Conservation (phyloP, 2,113 vertebrate species). For the Tragelaphus buxtoni region DNA sequence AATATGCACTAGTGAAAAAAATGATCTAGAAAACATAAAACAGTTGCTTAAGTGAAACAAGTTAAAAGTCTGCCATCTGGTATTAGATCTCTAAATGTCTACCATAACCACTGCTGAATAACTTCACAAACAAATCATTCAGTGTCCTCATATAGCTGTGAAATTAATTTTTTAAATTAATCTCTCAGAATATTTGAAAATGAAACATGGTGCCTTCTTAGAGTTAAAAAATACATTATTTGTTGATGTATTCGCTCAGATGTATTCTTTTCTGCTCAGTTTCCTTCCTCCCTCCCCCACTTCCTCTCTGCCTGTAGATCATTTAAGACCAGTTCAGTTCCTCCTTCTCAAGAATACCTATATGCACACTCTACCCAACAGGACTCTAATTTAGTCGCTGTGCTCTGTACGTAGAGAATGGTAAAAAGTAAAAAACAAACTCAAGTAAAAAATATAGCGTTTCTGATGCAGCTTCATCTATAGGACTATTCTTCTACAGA, state of each 20-base stretch:
- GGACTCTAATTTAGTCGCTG: not conserved
- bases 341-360: conserved; percentile 51
- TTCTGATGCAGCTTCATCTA: not conserved
- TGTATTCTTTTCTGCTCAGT: conserved; percentile 18
- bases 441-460: not conserved
- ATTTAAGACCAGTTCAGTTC: conserved; percentile 45
- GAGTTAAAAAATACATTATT: conserved; percentile 23
- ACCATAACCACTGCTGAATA: not conserved
- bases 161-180: conserved; percentile 28
- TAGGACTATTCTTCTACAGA: not conserved
- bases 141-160: not conserved
- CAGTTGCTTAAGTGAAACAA: conserved; percentile 28
- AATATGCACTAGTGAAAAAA: conserved; percentile 33
- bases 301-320: conserved; percentile 47
- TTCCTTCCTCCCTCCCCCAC: conserved; percentile 48
- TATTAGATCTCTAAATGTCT: conserved; percentile 1
- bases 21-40: conserved; percentile 3
- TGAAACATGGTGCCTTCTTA: conserved; percentile 26
- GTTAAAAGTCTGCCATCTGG: conserved; percentile 2
- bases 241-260: conserved; percentile 15
- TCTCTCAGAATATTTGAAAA: conserved; percentile 43
- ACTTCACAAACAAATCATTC: not conserved
- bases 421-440: not conserved
- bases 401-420: not conserved
- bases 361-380: not conserved